Evolutionary conservation across 2,888 invertebrate species (phyloP), one percentile per base, ranked within the genome.

Genomic region (Leptarthrus brevirostris): DNA sequence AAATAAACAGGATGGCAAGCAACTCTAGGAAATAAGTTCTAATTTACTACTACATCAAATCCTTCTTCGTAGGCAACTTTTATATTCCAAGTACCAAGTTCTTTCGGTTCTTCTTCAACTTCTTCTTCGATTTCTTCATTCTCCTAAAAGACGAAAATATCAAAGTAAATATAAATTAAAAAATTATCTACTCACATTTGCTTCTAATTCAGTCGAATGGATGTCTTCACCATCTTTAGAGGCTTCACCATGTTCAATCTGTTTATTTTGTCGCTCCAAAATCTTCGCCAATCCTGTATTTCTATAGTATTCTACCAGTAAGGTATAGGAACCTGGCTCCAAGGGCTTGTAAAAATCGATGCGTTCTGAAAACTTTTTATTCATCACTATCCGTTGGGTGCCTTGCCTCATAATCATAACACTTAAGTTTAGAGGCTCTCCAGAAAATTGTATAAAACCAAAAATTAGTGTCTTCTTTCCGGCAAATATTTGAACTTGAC

Each of bases 11-110:
- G n/a, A n/a, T n/a, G n/a, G n/a, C n/a, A n/a, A n/a, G n/a, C n/a
- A n/a, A n/a, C n/a, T n/a, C n/a, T n/a, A n/a, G n/a, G n/a, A n/a
- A n/a, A n/a, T n/a, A 30, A 30, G 30, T 8, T 5, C n/a, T 56
- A 34, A 30, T 3, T 8, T 16, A 56, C 2, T 6, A 30, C 6
- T 2, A 64, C 61, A n/a, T 64, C 44, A 14, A 18, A 6, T 10
- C 61, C 58, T 20, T 58, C 22, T 18, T 49, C 52, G 14, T 73
- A 52, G 8, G 61, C 61, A 18, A 61, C 40, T 49, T 47, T 61
- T n/a, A 73, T 30, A 18, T 34, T 20, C 73, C 73, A 73, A n/a
- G 8, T 18, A 12, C 61, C 61, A 16, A 61, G 22, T 18, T 18
- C 36, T 54, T 12, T 52, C 61, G n/a, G 30, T 20, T 12, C 44